phyloP scores from a whole-genome alignment of 2,113 vertebrate genomes.

The Alligator sinensis region DNA sequence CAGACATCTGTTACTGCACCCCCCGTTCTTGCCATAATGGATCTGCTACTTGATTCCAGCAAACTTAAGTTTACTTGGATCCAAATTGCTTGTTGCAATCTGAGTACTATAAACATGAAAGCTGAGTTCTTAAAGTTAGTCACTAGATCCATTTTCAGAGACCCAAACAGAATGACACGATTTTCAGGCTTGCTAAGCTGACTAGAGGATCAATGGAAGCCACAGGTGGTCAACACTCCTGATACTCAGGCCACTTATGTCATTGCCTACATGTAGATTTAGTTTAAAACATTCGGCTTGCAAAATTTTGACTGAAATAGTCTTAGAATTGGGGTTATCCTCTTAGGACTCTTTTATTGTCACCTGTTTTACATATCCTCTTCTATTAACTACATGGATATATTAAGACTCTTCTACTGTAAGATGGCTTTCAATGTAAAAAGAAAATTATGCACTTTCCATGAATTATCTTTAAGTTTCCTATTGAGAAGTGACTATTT shows the following conservation, averaged over 20 bases:
- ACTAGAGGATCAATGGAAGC: not conserved
- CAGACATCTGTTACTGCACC: too few relatives aligned
- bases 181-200: not conserved
- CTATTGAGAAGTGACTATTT: too few relatives aligned
- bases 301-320: not conserved
- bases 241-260: not conserved
- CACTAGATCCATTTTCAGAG: not conserved
- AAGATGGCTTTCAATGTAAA: not conserved
- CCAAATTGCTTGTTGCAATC: not conserved
- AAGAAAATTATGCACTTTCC: not conserved
- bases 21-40: too few relatives aligned
- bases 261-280: not conserved
- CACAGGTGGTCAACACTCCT: not conserved
- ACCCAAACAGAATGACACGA: not conserved
- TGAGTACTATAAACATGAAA: not conserved
- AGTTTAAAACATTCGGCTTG: not conserved
- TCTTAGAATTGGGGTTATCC: not conserved
- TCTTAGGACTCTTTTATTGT: not conserved
- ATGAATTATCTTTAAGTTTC: not conserved
- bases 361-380: not conserved
- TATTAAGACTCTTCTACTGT: not conserved
- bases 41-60: not conserved
- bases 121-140: not conserved
- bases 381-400: not conserved
- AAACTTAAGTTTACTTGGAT: not conserved